These are phyloP conservation scores for Diogma glabrata DNA, from an alignment of 2,888 invertebrate genomes.

Conservation along the genomic window DNA sequence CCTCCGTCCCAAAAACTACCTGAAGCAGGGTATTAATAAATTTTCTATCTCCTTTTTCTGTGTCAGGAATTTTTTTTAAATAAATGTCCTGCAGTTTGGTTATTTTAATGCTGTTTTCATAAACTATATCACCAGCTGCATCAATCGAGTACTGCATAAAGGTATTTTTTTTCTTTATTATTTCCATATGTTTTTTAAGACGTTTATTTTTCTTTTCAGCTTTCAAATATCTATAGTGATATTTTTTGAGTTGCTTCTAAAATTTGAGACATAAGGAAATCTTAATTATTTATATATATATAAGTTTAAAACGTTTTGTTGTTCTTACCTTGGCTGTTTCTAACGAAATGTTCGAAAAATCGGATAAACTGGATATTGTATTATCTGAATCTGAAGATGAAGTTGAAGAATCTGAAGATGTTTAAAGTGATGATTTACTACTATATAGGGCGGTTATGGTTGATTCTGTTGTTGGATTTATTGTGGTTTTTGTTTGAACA, in stretches of 20 bases:
- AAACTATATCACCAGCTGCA: neutral
- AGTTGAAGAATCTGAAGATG: too few species aligned
- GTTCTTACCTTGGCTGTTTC: too few species aligned
- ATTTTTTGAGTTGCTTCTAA: neutral
- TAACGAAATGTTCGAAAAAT: too few species aligned
- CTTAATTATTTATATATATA: too few species aligned
- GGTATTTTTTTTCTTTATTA: neutral
- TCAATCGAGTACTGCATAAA: neutral
- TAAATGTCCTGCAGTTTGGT: neutral
- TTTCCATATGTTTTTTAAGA: neutral
- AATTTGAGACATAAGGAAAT: neutral
- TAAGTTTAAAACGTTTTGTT: too few species aligned
- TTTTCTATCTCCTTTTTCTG: neutral
- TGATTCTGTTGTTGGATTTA: too few species aligned
- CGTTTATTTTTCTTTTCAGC: neutral
- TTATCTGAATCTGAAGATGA: too few species aligned
- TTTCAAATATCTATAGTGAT: neutral
- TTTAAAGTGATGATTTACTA: too few species aligned
- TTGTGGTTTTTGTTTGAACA: too few species aligned
- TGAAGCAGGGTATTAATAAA: neutral
- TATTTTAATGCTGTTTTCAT: neutral
- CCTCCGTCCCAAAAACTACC: neutral
- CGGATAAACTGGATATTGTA: too few species aligned
- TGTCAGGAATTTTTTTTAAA: neutral
- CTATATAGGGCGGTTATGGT: too few species aligned